Conservation (phyloP, 2,888 invertebrate genomes). For the Thysanoteuthis rhombus region DNA sequence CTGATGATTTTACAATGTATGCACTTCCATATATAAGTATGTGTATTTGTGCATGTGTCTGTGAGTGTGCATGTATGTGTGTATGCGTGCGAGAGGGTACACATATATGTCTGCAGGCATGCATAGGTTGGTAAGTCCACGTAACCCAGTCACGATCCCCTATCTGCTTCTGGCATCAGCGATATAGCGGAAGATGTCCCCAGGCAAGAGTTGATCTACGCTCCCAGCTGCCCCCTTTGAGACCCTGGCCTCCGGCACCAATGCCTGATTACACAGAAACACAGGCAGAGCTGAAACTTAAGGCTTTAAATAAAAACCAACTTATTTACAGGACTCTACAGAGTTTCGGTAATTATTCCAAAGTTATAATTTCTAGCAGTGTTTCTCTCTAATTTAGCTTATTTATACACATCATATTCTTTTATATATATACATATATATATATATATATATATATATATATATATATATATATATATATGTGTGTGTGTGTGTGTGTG, state of each 20-base stretch:
- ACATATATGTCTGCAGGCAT: neutral
- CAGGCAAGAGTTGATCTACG: neutral
- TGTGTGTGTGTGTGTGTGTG: neutral
- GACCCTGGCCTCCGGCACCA: neutral
- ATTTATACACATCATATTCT: too few species aligned
- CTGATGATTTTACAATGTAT: neutral
- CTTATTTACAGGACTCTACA: neutral
- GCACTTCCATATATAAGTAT: too few species aligned
- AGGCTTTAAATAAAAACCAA: neutral
- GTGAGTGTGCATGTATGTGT: neutral
- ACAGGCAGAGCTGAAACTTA: neutral
- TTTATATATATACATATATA: neutral
- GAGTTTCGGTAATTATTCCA: neutral
- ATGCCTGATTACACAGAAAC: neutral
- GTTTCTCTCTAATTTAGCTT: neutral
- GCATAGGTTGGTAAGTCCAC: neutral
- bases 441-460: slow-evolving; percentile 12
- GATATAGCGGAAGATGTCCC: neutral
- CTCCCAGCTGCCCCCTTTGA: neutral
- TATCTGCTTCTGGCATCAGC: neutral
- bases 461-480: neutral
- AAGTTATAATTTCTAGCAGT: neutral
- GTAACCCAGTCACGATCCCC: neutral
- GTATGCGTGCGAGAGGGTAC: too few species aligned
- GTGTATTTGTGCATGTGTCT: neutral